A percentile compares a stretch with the other conserved stretches of the same genome.
Evolutionary conservation across 1,140 invertebrate species (phyloP).

Genomic region (Eumeta japonica): DNA sequence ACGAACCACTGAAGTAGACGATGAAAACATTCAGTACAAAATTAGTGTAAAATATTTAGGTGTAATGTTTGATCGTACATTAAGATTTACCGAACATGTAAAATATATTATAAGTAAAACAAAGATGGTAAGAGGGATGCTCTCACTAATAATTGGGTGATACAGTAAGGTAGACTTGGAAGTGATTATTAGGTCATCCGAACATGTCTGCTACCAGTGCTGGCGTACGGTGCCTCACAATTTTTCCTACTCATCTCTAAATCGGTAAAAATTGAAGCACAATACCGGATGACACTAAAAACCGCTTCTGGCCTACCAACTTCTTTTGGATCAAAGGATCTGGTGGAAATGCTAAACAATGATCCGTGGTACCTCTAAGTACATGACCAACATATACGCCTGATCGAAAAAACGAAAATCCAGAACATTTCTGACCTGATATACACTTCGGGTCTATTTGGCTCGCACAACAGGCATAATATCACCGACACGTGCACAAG

Average conservation of each 20-base stretch:
- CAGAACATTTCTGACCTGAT: too few relatives aligned
- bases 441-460: too few relatives aligned
- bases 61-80: constrained; percentile 5
- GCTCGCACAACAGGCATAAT: too few relatives aligned
- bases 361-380: constrained; percentile 6
- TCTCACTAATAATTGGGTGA: constrained; percentile 6
- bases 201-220: constrained; percentile 6
- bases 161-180: constrained; percentile 3
- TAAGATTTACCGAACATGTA: constrained; percentile 5
- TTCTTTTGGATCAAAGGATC: neutral
- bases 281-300: constrained; percentile 6
- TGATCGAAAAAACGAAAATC: too few relatives aligned
- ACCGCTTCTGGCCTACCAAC: constrained; percentile 3
- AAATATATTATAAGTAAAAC: neutral
- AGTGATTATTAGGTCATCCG: constrained; percentile 2
- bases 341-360: constrained; percentile 3
- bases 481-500: too few relatives aligned
- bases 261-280: constrained; percentile 5
- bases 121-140: too few relatives aligned
- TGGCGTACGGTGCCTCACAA: too few relatives aligned
- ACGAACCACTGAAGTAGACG: constrained; percentile 4
- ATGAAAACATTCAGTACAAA: constrained; percentile 2
- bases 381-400: too few relatives aligned
- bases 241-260: constrained; percentile 2
- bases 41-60: constrained; percentile 4